Percentiles rank a stretch among this genome's conserved stretches.
phyloP scores from a whole-genome alignment of 2,888 invertebrate genomes.

The Tiliacea citrago region DNA sequence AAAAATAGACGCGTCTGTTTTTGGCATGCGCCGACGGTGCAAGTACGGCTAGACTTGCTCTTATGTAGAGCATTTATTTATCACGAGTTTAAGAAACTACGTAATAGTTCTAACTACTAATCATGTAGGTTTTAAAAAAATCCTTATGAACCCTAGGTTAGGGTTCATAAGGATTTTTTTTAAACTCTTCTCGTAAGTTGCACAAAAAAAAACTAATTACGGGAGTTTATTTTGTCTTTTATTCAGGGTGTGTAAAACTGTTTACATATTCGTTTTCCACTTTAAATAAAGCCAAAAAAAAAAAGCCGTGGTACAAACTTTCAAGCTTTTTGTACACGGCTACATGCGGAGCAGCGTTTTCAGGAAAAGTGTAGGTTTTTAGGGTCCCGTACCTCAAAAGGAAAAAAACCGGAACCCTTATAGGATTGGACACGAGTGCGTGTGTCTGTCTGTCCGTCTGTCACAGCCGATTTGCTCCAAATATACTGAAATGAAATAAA shows the following conservation, averaged over 20 bases:
- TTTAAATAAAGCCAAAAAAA: background rate
- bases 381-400: too few species aligned
- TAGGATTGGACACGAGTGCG: too few species aligned
- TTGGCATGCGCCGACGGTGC: slow-evolving; percentile 1
- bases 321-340: background rate
- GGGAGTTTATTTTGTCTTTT: background rate
- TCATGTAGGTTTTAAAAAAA: background rate
- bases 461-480: too few species aligned
- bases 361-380: background rate
- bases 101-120: background rate
- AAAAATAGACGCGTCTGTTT: background rate
- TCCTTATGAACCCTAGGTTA: too few species aligned
- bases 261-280: background rate
- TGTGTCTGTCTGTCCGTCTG: too few species aligned
- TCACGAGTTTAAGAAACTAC: too few species aligned
- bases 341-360: background rate
- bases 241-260: background rate
- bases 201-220: background rate
- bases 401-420: too few species aligned
- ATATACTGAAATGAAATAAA: too few species aligned
- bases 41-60: background rate
- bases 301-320: background rate
- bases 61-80: too few species aligned
- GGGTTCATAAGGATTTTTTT: background rate
- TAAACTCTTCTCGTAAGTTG: background rate